phyloP scores from a whole-genome alignment of 2,113 vertebrate genomes.

The Glareola pratincola region DNA sequence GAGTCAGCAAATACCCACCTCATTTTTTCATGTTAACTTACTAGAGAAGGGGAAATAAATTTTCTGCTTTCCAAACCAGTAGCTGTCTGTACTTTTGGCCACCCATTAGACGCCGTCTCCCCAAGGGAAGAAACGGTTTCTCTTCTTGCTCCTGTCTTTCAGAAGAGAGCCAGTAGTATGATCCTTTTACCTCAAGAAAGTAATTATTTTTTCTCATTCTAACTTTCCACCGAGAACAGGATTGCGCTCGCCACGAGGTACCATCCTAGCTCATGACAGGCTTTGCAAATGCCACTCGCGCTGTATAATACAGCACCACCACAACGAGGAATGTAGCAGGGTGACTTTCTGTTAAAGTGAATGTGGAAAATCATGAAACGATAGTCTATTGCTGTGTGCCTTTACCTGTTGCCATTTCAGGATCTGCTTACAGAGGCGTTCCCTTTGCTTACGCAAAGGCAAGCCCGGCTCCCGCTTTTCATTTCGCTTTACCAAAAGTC shows the following conservation, averaged over 20 bases:
- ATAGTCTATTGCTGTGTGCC: neutral
- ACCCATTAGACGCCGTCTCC: neutral
- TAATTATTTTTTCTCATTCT: neutral
- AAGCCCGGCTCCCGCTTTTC: neutral
- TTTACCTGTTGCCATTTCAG: neutral
- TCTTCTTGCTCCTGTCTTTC: neutral
- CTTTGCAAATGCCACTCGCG: neutral
- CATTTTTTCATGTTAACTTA: neutral
- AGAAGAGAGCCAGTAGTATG: neutral
- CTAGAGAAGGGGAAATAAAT: neutral
- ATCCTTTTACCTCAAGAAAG: neutral
- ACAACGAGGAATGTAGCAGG: slow-evolving; percentile 47
- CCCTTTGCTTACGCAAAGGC: neutral
- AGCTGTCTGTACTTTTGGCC: neutral
- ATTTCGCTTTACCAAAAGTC: neutral
- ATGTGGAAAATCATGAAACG: slow-evolving; percentile 31
- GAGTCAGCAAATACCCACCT: neutral
- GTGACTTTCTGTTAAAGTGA: slow-evolving; percentile 40
- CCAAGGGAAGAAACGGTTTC: neutral
- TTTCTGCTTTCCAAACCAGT: slow-evolving; percentile 13
- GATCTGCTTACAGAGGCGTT: neutral
- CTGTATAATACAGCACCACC: slow-evolving; percentile 42
- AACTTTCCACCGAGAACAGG: neutral
- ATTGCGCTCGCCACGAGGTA: neutral
- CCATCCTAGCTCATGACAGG: slow-evolving; percentile 8